These are phyloP conservation scores for Paedocypris micromegethes DNA, from an alignment of 2,797 vertebrate genomes.

Conservation along the genomic window DNA sequence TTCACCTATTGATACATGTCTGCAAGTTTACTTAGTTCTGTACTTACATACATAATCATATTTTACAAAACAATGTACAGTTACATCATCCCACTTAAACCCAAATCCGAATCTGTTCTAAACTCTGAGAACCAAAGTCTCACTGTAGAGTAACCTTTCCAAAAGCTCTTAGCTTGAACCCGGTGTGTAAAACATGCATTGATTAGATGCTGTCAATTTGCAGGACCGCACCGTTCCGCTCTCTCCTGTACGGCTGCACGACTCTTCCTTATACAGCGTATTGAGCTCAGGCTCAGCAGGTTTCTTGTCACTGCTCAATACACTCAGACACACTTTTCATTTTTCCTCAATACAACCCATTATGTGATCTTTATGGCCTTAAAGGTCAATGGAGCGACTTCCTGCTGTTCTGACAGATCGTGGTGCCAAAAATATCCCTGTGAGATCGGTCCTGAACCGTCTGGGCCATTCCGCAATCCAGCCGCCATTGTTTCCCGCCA, in stretches of 20 bases:
- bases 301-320: slow-evolving; percentile 54
- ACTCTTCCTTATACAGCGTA: slow-evolving; percentile 57
- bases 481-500: slow-evolving; percentile 14
- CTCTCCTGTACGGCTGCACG: slow-evolving; percentile 33
- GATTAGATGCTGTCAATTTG: slow-evolving; percentile 42
- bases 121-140: not conserved
- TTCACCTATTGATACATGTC: too few species aligned
- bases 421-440: slow-evolving; percentile 40
- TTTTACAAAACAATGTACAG: too few species aligned
- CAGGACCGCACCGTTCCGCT: slow-evolving; percentile 20
- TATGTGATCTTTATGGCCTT: slow-evolving; percentile 57
- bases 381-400: slow-evolving; percentile 65
- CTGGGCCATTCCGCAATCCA: not conserved
- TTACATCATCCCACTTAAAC: too few species aligned
- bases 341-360: slow-evolving; percentile 59
- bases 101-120: not conserved
- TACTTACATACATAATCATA: too few species aligned
- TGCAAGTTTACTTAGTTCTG: too few species aligned
- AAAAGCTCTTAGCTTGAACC: slow-evolving; percentile 18
- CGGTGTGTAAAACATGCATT: slow-evolving; percentile 38
- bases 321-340: slow-evolving; percentile 58
- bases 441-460: slow-evolving; percentile 16
- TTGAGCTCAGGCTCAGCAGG: slow-evolving; percentile 60
- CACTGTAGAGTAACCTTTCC: not conserved
- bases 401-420: slow-evolving; percentile 44